Base-by-base conservation (phyloP, 2,888 invertebrate genomes). In the Orthosia cruda region DNA sequence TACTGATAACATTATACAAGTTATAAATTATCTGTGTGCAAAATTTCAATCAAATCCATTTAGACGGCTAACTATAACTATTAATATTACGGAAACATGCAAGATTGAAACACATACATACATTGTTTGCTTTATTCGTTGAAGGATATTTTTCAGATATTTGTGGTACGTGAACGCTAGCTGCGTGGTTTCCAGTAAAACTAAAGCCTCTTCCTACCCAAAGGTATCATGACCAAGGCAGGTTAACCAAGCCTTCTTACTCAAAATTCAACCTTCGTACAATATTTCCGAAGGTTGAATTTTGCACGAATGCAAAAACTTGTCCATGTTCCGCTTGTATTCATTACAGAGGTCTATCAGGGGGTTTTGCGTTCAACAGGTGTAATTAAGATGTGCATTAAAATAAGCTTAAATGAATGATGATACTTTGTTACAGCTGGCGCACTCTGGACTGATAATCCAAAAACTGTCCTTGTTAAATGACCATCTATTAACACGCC, bases 301-400 rank as follows among this genome's bases (percentile, higher is more conserved):
- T 57, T 57, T 26, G 15, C 18, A 0, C 0, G 9, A 66, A n/a
- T 26, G 4, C 11, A 20, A 20, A 66, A 66, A 2, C 18, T 13
- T 18, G 40, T 67, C 40, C 3, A 67, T 26, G 18, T 40, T 58
- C 18, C 3, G 9, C 50, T 15, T 50, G 26, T 54, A 68, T 54
- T 68, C 61, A 76, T 76, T 61, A 49, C 18, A 2, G 12, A 40
- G 57, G 45, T 61, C 40, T 40, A 59, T 61, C 59, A 47, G 7
- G n/a, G 13, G 76, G 32, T 68, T 74, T 75, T 54, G 18, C 26
- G 50, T 16, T 47, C 52, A 76, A 76, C 68, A 76, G 76, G 76
- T 76, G 76, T 76, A 76, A 76, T 77, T 76, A 69, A 69, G 32
- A 40, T 61, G 59, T 61, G 3, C 52, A 61, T 75, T 68, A 26